These are phyloP conservation scores for Hoplias malabaricus DNA, from an alignment of 2,113 vertebrate genomes.

Conservation along the genomic window DNA sequence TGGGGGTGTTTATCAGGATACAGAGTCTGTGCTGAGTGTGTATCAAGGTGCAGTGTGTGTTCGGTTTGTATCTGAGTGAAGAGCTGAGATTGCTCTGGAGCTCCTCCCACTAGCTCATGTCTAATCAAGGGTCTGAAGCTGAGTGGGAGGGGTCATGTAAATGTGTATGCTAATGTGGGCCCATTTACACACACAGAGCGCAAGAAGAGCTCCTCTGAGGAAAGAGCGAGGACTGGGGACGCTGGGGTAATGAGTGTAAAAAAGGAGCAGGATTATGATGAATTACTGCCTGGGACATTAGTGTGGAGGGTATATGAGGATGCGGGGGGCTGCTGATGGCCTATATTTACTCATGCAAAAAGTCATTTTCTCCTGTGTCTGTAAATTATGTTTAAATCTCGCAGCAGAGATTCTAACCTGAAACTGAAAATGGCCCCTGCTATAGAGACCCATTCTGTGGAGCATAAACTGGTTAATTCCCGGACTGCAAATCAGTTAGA, in stretches of 20 bases:
- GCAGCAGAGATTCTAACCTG: no score
- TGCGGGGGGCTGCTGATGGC: not conserved
- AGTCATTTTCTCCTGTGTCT: no score
- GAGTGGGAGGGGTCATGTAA: constrained; percentile 6
- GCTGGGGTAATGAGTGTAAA: not conserved
- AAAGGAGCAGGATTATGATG: not conserved
- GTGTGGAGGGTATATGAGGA: not conserved
- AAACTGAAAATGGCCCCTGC: no score
- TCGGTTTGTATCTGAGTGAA: no score
- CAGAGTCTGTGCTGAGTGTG: not conserved
- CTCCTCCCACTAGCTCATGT: not conserved
- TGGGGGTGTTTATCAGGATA: no score
- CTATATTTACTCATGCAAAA: not conserved
- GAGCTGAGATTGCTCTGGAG: not conserved
- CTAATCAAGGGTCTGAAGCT: constrained; percentile 7
- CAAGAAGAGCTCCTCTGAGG: not conserved
- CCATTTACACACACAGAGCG: not conserved
- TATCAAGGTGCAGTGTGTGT: no score
- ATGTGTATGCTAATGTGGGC: constrained; percentile 1
- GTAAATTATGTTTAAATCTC: no score
- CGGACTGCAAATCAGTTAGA: no score
- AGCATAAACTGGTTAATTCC: no score
- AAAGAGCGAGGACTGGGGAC: not conserved
- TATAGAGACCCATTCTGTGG: no score
- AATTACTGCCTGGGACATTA: not conserved